phyloP scores from a whole-genome alignment of 2,888 invertebrate genomes.

The Tipula lateralis region DNA sequence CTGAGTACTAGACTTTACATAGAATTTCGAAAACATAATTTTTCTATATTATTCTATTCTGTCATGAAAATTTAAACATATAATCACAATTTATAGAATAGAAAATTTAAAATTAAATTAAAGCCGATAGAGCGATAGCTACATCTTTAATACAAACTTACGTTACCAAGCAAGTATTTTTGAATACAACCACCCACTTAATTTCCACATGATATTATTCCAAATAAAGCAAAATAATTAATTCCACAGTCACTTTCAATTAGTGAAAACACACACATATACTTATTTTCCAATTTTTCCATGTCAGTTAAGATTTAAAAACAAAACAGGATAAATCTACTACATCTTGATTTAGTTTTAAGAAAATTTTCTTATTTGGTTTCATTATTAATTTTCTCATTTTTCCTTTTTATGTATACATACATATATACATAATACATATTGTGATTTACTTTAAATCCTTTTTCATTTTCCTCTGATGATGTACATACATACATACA shows the following conservation, averaged over 20 bases:
- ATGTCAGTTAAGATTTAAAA: not conserved
- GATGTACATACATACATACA: no score
- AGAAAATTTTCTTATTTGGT: not conserved
- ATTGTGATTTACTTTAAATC: not conserved
- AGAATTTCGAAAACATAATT: no score
- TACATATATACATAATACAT: no score
- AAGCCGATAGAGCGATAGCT: no score
- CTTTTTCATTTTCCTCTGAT: not conserved
- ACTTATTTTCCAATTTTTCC: not conserved
- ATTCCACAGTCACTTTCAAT: not conserved
- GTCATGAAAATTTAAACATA: no score
- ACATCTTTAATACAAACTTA: no score
- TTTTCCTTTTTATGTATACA: no score
- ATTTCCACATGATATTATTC: not conserved
- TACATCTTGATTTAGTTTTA: not conserved
- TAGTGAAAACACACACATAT: not conserved
- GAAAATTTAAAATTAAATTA: no score
- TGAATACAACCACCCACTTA: not conserved
- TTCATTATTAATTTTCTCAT: not conserved
- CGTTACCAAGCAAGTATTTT: no score
- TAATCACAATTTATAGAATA: no score
- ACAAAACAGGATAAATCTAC: not conserved
- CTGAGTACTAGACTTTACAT: no score
- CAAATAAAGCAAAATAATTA: not conserved
- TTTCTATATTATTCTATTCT: no score